phyloP scores from a whole-genome alignment of 2,113 vertebrate genomes.

The Vimba vimba region DNA sequence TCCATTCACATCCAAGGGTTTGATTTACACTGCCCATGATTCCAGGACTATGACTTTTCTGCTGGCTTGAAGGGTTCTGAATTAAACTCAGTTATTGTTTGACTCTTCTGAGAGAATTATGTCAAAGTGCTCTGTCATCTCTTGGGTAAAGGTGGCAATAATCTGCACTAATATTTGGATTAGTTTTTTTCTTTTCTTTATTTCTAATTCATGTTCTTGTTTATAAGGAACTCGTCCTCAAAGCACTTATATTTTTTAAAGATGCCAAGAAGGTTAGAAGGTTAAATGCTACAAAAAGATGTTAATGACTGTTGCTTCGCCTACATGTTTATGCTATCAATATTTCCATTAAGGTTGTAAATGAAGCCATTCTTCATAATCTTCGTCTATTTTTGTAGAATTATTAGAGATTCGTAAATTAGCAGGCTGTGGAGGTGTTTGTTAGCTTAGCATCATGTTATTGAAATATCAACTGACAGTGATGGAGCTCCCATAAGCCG shows the following conservation, averaged over 20 bases:
- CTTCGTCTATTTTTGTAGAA: not conserved
- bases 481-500: not conserved
- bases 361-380: not conserved
- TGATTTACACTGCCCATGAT: slow-evolving; percentile 40
- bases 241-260: no score
- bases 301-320: not conserved
- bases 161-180: not conserved
- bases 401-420: not conserved
- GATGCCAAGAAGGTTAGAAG: not conserved
- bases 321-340: not conserved
- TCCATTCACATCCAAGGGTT: slow-evolving; percentile 47
- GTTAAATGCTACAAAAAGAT: not conserved
- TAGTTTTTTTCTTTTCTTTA: not conserved
- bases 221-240: no score
- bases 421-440: not conserved
- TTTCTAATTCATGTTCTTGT: not conserved
- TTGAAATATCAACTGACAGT: slow-evolving; percentile 7
- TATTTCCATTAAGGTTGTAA: not conserved
- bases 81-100: not conserved
- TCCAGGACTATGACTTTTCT: slow-evolving; percentile 8
- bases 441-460: slow-evolving; percentile 4
- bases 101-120: not conserved
- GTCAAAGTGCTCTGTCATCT: not conserved
- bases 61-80: slow-evolving; percentile 14
- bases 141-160: not conserved